A percentile compares a stretch with the other conserved stretches of the same genome.
Conservation (phyloP, 2,797 vertebrate genomes). For the Caiman crocodilus region DNA sequence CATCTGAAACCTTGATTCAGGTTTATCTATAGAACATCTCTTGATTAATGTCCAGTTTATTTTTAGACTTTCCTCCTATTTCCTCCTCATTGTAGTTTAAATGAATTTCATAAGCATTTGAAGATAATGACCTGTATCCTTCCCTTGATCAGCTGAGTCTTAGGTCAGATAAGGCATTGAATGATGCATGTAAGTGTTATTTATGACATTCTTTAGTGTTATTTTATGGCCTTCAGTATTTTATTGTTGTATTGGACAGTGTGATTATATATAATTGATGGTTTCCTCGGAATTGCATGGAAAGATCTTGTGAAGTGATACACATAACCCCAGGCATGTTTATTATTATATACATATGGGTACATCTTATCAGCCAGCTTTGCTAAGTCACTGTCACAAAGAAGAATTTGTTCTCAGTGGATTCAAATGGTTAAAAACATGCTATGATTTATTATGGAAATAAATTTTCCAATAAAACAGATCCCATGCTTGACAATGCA, state of each 20-base stretch:
- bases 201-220: conserved; percentile 29
- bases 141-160: neutral
- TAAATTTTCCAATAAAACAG: conserved; percentile 20
- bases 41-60: conserved; percentile 57
- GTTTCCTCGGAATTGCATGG: conserved; percentile 11
- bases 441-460: conserved; percentile 30
- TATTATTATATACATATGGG: neutral
- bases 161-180: conserved; percentile 16
- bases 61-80: conserved; percentile 48
- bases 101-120: conserved; percentile 53
- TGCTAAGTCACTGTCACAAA: neutral
- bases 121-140: conserved; percentile 56
- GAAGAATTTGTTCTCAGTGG: neutral
- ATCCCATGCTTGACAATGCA: neutral
- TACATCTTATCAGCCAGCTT: neutral
- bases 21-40: neutral
- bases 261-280: conserved; percentile 57
- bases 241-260: conserved; percentile 42
- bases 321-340: neutral
- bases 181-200: neutral
- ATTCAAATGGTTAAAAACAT: neutral
- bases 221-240: conserved; percentile 52
- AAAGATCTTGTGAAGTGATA: neutral
- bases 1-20: neutral
- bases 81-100: conserved; percentile 41